phyloP scores from a whole-genome alignment of 2,888 invertebrate genomes.

The Omphaloscelis lunosa region DNA sequence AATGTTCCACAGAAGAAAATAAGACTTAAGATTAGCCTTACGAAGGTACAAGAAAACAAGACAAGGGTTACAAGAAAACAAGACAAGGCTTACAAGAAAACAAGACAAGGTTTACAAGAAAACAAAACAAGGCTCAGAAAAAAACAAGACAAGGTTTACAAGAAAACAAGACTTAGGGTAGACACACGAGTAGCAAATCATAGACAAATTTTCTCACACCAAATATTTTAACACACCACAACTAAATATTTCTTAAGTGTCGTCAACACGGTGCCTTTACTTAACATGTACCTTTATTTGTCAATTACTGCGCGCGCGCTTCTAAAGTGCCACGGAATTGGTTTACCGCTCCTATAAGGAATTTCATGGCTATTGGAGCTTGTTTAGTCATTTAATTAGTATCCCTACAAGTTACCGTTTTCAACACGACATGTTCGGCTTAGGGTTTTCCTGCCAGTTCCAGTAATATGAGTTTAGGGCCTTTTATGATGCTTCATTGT shows the following conservation, averaged over 20 bases:
- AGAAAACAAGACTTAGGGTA: too few species aligned
- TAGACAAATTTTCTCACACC: constrained; percentile 63
- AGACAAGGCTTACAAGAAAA: too few species aligned
- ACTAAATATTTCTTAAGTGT: constrained; percentile 76
- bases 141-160: too few species aligned
- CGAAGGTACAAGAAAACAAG: not conserved
- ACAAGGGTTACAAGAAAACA: too few species aligned
- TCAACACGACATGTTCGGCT: constrained; percentile 78
- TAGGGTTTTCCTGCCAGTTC: constrained; percentile 78
- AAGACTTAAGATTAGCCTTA: not conserved
- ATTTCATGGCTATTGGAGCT: constrained; percentile 87
- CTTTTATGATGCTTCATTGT: constrained; percentile 83
- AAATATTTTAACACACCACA: constrained; percentile 71
- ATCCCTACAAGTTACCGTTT: constrained; percentile 77
- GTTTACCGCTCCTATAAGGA: constrained; percentile 87
- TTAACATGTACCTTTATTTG: constrained; percentile 84
- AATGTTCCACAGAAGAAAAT: not conserved
- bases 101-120: too few species aligned
- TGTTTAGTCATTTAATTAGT: constrained; percentile 89
- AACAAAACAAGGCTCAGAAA: too few species aligned
- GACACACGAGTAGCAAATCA: constrained; percentile 39
- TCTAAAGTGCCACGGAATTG: constrained; percentile 86
- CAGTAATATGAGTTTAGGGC: constrained; percentile 77
- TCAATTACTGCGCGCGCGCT: constrained; percentile 82
- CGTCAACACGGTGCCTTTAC: constrained; percentile 73